phyloP scores from a whole-genome alignment of 2,113 vertebrate species.

The Chlorocebus sabaeus region DNA sequence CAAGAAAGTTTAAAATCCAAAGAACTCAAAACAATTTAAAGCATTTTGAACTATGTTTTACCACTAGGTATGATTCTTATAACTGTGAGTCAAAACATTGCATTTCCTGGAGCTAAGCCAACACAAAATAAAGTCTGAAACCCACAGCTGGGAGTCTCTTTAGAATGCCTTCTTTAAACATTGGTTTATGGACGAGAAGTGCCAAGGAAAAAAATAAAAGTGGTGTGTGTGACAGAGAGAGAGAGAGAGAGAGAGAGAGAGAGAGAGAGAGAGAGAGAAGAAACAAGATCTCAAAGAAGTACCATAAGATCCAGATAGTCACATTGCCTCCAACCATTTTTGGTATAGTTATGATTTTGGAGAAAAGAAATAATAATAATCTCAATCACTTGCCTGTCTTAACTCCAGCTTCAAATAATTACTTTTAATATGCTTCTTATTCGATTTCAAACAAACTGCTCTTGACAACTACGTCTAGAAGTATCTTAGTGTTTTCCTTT shows the following conservation, averaged over 20 bases:
- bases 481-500: slow-evolving; percentile 27
- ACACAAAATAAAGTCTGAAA: not conserved
- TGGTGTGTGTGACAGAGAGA: too few relatives aligned
- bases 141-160: not conserved
- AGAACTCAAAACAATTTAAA: not conserved
- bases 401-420: slow-evolving; percentile 35
- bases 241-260: too few relatives aligned
- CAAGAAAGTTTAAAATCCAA: not conserved
- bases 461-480: not conserved
- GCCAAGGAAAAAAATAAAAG: not conserved
- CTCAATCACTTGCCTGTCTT: not conserved
- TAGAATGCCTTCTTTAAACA: not conserved
- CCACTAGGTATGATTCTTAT: not conserved
- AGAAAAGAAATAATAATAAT: slow-evolving; percentile 24
- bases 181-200: not conserved
- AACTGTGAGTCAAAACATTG: not conserved
- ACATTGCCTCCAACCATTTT: not conserved
- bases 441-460: not conserved
- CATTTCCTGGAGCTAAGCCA: not conserved
- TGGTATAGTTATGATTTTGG: not conserved
- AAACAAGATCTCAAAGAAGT: not conserved
- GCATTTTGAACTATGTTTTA: not conserved
- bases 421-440: not conserved
- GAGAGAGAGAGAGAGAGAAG: not conserved
- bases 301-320: not conserved